Percentiles rank a stretch among this genome's conserved stretches.
Evolutionary conservation across 1,140 invertebrate species (phyloP).

Genomic region (Globodera rostochiensis): DNA sequence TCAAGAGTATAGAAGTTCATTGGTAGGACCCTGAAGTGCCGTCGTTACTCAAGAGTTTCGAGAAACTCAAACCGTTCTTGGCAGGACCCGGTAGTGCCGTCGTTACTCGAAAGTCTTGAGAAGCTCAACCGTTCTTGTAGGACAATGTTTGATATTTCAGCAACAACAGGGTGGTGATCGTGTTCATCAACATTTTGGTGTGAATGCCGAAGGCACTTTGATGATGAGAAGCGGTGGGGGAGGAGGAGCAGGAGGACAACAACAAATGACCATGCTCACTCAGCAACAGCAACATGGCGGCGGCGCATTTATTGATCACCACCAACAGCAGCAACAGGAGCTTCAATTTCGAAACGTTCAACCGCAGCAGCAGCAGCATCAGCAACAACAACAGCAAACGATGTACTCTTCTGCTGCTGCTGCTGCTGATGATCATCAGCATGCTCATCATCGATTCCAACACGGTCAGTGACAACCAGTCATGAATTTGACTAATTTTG

Average conservation of each 20-base stretch:
- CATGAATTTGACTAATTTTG: too few species aligned
- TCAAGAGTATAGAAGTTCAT: too few species aligned
- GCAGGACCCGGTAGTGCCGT: too few species aligned
- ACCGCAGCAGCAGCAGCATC: neutral
- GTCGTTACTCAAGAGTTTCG: too few species aligned
- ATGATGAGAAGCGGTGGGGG: neutral
- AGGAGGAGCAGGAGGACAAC: neutral
- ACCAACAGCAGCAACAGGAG: too few species aligned
- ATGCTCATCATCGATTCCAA: neutral
- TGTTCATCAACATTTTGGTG: neutral
- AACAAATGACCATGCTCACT: neutral
- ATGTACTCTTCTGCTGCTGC: neutral
- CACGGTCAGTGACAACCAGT: neutral
- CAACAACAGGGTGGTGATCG: neutral
- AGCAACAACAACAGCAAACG: neutral
- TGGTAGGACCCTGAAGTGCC: too few species aligned
- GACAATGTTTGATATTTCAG: too few species aligned
- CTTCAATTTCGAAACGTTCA: neutral
- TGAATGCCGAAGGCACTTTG: neutral
- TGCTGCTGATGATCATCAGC: neutral
- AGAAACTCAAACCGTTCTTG: too few species aligned
- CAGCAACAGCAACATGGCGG: too few species aligned
- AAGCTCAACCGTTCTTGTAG: too few species aligned
- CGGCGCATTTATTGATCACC: too few species aligned
- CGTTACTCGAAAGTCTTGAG: neutral